These are phyloP conservation scores for Coendou prehensilis DNA, from an alignment of 2,797 vertebrate genomes.

Conservation along the genomic window DNA sequence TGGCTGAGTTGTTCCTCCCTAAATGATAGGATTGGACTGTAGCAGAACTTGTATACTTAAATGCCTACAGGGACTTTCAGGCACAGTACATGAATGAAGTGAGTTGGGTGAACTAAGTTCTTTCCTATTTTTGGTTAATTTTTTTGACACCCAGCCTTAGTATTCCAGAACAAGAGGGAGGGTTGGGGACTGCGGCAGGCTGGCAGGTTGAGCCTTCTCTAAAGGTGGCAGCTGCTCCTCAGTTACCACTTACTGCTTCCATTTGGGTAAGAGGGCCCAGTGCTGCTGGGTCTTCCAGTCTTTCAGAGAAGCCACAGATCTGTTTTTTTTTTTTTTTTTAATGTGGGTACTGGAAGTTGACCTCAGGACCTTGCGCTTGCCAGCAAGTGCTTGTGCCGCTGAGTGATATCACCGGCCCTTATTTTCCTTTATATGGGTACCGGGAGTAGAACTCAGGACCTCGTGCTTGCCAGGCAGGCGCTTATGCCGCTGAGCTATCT, in stretches of 20 bases:
- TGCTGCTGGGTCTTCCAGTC: neutral
- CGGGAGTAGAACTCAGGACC: too few species aligned
- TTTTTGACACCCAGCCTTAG: neutral
- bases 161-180: constrained; percentile 15
- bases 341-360: too few species aligned
- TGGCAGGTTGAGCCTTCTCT: neutral
- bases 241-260: neutral
- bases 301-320: constrained; percentile 26
- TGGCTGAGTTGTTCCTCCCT: constrained; percentile 10
- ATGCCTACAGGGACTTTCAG: neutral
- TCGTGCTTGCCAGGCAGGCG: too few species aligned
- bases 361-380: too few species aligned
- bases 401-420: too few species aligned
- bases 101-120: neutral
- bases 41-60: neutral
- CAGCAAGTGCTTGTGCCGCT: too few species aligned
- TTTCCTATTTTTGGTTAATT: neutral
- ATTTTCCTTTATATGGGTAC: too few species aligned
- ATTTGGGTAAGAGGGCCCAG: neutral
- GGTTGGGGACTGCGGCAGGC: neutral
- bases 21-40: neutral
- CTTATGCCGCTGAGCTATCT: too few species aligned
- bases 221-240: neutral
- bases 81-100: neutral
- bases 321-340: neutral